Percentiles rank a stretch among this genome's conserved stretches.
These are phyloP conservation scores for Drosophila infuscata DNA, from an alignment of 2,888 invertebrate genomes.

Conservation along the genomic window DNA sequence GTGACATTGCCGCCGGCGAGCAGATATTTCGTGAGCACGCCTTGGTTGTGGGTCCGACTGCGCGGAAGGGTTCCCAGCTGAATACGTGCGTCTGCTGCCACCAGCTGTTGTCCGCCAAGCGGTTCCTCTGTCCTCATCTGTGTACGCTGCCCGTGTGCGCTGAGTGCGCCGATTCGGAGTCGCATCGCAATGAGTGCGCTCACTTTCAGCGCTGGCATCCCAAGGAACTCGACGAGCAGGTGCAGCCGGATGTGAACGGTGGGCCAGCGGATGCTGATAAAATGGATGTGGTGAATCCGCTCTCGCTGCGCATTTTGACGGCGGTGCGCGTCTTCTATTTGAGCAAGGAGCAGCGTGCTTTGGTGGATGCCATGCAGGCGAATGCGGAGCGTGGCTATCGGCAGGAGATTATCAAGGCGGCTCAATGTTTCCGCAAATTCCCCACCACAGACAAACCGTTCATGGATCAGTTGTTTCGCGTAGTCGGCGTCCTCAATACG, in stretches of 20 bases:
- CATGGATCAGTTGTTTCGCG: conserved; percentile 81
- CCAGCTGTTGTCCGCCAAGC: conserved; percentile 84
- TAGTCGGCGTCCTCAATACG: conserved; percentile 84
- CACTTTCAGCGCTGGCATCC: conserved; percentile 87
- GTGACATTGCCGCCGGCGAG: conserved; percentile 89
- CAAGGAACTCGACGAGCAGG: conserved; percentile 82
- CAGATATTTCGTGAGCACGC: conserved; percentile 90
- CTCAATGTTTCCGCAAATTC: conserved; percentile 83
- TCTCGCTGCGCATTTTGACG: conserved; percentile 82
- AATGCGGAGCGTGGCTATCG: conserved; percentile 83
- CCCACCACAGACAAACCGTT: conserved; percentile 82
- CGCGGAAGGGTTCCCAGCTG: conserved; percentile 85
- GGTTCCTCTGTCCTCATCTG: conserved; percentile 86
- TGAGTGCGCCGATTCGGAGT: conserved; percentile 87
- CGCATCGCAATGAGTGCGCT: conserved; percentile 88
- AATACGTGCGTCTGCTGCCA: conserved; percentile 89
- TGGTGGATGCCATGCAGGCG: conserved; percentile 84
- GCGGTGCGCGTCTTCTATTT: conserved; percentile 83
- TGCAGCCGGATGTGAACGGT: neutral
- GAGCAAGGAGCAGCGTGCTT: conserved; percentile 76
- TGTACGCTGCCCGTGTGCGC: conserved; percentile 90
- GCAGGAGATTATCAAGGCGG: conserved; percentile 82
- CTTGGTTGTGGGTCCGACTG: conserved; percentile 89
- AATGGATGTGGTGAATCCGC: conserved; percentile 71
- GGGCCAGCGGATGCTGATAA: neutral